Evolutionary conservation across 2,797 vertebrate species (phyloP).

Genomic region (Heterohyrax brucei): DNA sequence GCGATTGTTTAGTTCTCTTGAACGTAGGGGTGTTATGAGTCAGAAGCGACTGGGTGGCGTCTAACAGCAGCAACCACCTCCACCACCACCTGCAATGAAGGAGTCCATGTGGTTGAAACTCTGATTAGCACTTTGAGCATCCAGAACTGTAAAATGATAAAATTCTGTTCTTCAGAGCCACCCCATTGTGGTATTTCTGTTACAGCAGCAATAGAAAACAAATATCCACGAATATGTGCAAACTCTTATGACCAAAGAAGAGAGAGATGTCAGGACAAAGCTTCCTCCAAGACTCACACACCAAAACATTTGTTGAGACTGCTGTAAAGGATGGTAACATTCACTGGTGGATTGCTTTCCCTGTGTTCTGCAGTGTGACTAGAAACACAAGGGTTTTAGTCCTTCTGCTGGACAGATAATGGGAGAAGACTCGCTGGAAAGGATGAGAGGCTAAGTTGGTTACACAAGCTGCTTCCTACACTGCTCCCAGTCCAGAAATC

Average conservation of each 20-base stretch:
- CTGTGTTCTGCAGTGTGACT: rapidly evolving
- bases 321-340: rapidly evolving
- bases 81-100: too few species aligned
- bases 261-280: not conserved
- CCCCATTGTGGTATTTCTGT: too few species aligned
- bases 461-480: not conserved
- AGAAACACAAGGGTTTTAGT: not conserved
- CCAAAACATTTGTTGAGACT: not conserved
- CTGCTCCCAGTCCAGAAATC: not conserved
- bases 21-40: too few species aligned
- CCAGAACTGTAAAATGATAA: too few species aligned
- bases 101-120: too few species aligned
- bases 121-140: too few species aligned
- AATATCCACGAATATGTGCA: not conserved
- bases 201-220: too few species aligned
- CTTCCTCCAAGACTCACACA: rapidly evolving
- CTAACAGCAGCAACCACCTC: too few species aligned
- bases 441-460: not conserved
- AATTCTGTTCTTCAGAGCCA: too few species aligned
- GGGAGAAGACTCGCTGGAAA: not conserved
- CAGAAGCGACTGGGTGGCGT: too few species aligned
- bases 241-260: not conserved
- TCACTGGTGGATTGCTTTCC: too few species aligned
- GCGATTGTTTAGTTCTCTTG: too few species aligned
- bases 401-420: rapidly evolving